phyloP scores from a whole-genome alignment of 2,888 invertebrate species.

The Ramazzottius varieornatus region DNA sequence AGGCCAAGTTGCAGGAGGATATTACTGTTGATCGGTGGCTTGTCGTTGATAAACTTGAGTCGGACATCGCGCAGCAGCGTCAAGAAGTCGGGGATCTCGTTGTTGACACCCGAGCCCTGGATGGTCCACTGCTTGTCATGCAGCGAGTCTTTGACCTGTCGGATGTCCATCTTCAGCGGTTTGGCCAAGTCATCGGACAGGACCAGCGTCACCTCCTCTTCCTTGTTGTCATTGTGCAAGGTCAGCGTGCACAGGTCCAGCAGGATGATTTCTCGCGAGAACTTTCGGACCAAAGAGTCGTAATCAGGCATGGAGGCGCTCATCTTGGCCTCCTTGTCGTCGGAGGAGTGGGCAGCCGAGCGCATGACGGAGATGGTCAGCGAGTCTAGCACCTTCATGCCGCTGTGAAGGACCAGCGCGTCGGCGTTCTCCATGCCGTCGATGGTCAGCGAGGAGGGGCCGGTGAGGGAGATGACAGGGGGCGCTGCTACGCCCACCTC shows the following conservation, averaged over 20 bases:
- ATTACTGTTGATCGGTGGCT: background rate
- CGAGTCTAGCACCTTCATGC: background rate
- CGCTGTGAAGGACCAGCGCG: background rate
- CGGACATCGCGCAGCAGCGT: background rate
- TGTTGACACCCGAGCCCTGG: conserved; percentile 9
- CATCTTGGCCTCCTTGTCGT: background rate
- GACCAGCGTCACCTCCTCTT: conserved; percentile 67
- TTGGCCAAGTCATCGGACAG: conserved; percentile 47
- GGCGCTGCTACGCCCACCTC: background rate
- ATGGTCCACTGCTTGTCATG: conserved; percentile 20
- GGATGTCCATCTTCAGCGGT: conserved; percentile 47
- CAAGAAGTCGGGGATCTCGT: background rate
- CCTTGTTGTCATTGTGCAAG: conserved; percentile 76
- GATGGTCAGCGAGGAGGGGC: background rate
- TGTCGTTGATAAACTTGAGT: background rate
- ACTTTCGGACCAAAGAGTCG: background rate
- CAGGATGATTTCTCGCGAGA: conserved; percentile 7
- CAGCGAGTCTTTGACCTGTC: conserved; percentile 47
- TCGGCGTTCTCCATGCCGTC: background rate
- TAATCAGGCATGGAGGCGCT: background rate
- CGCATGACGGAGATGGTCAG: conserved; percentile 2
- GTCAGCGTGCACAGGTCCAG: conserved; percentile 76
- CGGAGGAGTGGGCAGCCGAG: background rate
- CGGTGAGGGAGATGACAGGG: background rate
- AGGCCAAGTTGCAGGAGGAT: background rate